Base-by-base conservation (phyloP, 1,140 invertebrate species). In the Tetramorium parvispinum region DNA sequence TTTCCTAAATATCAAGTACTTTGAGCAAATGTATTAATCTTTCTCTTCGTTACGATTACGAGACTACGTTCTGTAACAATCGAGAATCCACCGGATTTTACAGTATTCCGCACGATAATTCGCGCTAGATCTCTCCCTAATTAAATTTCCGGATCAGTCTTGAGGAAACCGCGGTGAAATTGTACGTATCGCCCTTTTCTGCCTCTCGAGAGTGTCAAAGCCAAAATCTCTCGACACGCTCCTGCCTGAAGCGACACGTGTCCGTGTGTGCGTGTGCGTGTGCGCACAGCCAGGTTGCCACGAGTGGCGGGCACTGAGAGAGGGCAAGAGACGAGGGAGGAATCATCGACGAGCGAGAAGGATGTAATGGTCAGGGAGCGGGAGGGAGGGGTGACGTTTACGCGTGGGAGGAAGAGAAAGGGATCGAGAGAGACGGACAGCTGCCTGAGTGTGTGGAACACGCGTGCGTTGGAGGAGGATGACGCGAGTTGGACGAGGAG, bases 171-270 rank as follows among this genome's bases (percentile, higher is more conserved):
- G 40, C 18, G 51, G 16, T 55, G 53, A 83, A 55, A 61, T 75
- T 83, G 46, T 51, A 18, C n/a, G 37, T 63, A 49, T 49, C 24
- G 32, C 61, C 3, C 43, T 46, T 11, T 46, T 37, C 32, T 77
- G 21, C n/a, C 57, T 63, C 75, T 75, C 55, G 68, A 86, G 46
- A 59, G 61, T 57, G 83, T 88, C 87, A 86, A 88, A 88, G 76
- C 53, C 68, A 77, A 85, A 89, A 89, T 18, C 83, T 66, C 78
- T 90, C 70, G 70, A 90, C 77, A 86, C 88, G 77, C 49, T 90
- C 86, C 88, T 88, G 82, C 63, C 63, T 66, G 40, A 71, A 85
- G 59, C 63, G 63, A 68, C 70, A 27, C 13, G 61, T 68, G 40
- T 65, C 40, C 63, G 68, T 90, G 59, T 86, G 79, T 71, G 71